These are phyloP conservation scores for Eucriotettix oculatus DNA, from an alignment of 2,888 invertebrate genomes.

Conservation along the genomic window DNA sequence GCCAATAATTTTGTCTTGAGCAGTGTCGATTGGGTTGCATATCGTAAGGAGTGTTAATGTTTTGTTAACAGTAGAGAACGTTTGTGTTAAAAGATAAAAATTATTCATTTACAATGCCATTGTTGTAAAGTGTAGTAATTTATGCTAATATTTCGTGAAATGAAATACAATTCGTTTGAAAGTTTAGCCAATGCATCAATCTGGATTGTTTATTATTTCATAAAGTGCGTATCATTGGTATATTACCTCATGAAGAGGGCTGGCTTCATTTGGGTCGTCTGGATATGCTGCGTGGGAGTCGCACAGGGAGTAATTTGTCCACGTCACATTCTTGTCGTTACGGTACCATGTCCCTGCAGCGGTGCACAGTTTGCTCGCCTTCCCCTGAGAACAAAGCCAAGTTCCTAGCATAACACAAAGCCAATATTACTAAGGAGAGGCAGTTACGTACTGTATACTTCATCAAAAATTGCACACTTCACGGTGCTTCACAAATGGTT, in stretches of 20 bases:
- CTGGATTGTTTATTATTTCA: background rate
- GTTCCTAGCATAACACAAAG: background rate
- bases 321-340: slow-evolving; percentile 21
- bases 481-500: no score
- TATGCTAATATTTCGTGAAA: no score
- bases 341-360: slow-evolving; percentile 30
- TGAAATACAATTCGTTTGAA: no score
- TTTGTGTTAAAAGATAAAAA: no score
- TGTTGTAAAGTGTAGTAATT: no score
- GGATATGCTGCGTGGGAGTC: slow-evolving; percentile 7
- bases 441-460: background rate
- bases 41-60: no score
- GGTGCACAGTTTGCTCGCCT: slow-evolving; percentile 30
- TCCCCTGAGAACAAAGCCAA: slow-evolving; percentile 20
- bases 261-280: slow-evolving; percentile 14
- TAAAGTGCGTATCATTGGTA: background rate
- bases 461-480: no score
- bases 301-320: slow-evolving; percentile 35
- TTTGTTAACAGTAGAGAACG: no score
- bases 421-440: background rate
- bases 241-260: background rate
- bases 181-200: no score
- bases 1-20: no score
- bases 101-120: no score
- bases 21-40: no score